Evolutionary conservation across 2,113 vertebrate genomes (phyloP).

Genomic region (human (Homo sapiens)): GRCh38 chr2:149012501-149013000

Average conservation of each 20-base stretch:
- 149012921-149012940: not conserved
- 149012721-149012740: not conserved
- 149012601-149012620: not conserved
- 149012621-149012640: not conserved
- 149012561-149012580: too few relatives aligned
- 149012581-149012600: too few relatives aligned
- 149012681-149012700: not conserved
- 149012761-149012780: accelerated
- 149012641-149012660: not conserved
- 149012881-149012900: not conserved
- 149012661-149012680: not conserved
- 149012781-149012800: not conserved
- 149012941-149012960: not conserved
- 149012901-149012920: not conserved
- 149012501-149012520: too few relatives aligned
- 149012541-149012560: not conserved
- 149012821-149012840: not conserved
- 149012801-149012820: not conserved
- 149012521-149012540: not conserved
- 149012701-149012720: not conserved
- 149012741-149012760: accelerated
- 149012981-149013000: not conserved
- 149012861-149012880: not conserved
- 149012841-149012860: not conserved
- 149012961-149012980: not conserved